Base-by-base conservation (phyloP, 2,113 vertebrate species). In the Hiodon alosoides region DNA sequence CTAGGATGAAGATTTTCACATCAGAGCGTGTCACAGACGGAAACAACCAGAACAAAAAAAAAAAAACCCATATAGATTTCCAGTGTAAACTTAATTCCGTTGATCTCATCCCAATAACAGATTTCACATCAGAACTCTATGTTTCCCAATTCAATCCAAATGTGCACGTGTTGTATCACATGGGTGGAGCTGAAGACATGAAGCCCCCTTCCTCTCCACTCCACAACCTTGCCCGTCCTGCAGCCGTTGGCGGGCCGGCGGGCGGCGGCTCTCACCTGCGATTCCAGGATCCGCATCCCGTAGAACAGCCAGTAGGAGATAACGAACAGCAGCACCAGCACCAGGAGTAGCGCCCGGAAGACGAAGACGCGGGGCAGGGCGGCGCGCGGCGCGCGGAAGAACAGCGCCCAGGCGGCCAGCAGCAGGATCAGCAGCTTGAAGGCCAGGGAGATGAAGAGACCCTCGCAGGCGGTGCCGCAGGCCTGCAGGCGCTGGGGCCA, bases 261-360 rank as follows among this genome's bases (percentile, higher is more conserved):
- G 3, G 61, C 16, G 50, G 16, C 0, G 8, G 48, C 0, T 7
- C 80, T 78, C 72, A 90, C 91, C 80, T 89, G 90, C 0, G 93
- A 89, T 81, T 98, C 95, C 69, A 98, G 85, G 78, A 99, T 97
- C 66, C 96, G 91, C 69, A 99, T 95, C 2, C 94, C 93, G 0
- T 98, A 99, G 50, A 98, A 99, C 2, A 99, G 92, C 97, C 97
- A 99, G 85, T 98, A 99, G 81, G 95, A 97, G 13, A 94, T 85
- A 71, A 99, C 93, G 0, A 97, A 94, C 3, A 99, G 91, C 71
- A 98, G 92, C 71, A 97, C 92, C 58, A 99, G 93, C 77, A 96
- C 93, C 76, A 93, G 76, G 4, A 98, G 84, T 2, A 99, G 91
- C 31, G 93, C 93, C 13, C 94, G 91, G 82, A 97, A 96, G 9